Evolutionary conservation across 1,140 invertebrate genomes (phyloP).

Genomic region (Hycleus cichorii): DNA sequence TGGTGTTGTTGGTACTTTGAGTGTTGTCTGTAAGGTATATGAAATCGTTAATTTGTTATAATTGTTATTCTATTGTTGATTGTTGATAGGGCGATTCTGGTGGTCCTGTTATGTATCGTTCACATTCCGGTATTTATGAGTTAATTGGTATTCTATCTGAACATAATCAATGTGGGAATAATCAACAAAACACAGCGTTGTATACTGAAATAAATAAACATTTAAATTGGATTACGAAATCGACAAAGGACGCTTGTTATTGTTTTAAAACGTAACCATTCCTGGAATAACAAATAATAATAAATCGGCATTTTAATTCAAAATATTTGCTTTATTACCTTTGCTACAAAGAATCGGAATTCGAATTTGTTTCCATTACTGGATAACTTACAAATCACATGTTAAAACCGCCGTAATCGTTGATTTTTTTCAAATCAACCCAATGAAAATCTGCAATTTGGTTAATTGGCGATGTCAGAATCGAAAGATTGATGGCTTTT

Average conservation of each 20-base stretch:
- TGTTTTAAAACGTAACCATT: constrained; percentile 40
- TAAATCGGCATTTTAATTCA: too few relatives aligned
- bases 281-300: too few relatives aligned
- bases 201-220: constrained; percentile 54
- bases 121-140: constrained; percentile 42
- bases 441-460: too few relatives aligned
- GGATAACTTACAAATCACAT: too few relatives aligned
- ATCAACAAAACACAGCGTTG: constrained; percentile 44
- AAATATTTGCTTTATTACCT: too few relatives aligned
- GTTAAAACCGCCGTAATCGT: too few relatives aligned
- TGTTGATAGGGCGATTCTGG: constrained; percentile 44
- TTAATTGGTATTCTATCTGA: constrained; percentile 46
- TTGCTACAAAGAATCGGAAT: too few relatives aligned
- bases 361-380: too few relatives aligned
- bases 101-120: constrained; percentile 43
- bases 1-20: constrained; percentile 43
- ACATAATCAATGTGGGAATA: constrained; percentile 40
- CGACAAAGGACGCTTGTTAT: constrained; percentile 50
- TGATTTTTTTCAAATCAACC: too few relatives aligned
- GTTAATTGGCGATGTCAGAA: too few relatives aligned
- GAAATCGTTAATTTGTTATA: background rate
- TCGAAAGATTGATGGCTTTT: too few relatives aligned
- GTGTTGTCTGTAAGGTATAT: constrained; percentile 44
- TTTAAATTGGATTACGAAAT: constrained; percentile 53
- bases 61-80: background rate